phyloP scores from a whole-genome alignment of 2,797 vertebrate species.

The Oceanodroma leucorhoa region DNA sequence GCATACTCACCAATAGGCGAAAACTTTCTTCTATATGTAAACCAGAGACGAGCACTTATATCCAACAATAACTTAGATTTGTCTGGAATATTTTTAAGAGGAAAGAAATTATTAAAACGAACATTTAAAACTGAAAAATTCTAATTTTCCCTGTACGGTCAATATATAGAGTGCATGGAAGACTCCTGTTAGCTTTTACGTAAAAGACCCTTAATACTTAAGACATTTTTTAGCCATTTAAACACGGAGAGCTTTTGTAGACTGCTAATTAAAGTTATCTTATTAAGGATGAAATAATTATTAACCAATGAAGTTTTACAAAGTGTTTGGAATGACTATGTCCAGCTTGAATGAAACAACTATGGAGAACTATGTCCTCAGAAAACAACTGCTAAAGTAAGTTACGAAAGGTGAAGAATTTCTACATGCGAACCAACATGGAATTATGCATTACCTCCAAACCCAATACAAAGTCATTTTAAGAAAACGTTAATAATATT shows the following conservation, averaged over 20 bases:
- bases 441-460: background rate
- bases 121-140: background rate
- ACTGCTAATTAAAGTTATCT: background rate
- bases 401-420: background rate
- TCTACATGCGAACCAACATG: background rate
- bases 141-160: background rate
- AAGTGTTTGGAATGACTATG: background rate
- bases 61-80: conserved; percentile 83
- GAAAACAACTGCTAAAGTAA: conserved; percentile 6
- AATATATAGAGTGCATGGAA: background rate
- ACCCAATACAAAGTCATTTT: background rate
- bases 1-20: conserved; percentile 85
- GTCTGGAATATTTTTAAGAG: conserved; percentile 75
- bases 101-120: conserved; percentile 47
- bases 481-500: background rate
- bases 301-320: background rate
- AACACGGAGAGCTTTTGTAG: background rate
- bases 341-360: background rate
- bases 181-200: background rate
- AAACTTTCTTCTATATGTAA: conserved; percentile 88
- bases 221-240: background rate
- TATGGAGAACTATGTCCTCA: background rate
- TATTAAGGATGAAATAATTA: background rate
- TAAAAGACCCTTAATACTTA: background rate
- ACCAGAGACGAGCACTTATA: conserved; percentile 85